These are phyloP conservation scores for Pseudomyrmex cubaensis DNA, from an alignment of 1,140 invertebrate species.

Conservation along the genomic window DNA sequence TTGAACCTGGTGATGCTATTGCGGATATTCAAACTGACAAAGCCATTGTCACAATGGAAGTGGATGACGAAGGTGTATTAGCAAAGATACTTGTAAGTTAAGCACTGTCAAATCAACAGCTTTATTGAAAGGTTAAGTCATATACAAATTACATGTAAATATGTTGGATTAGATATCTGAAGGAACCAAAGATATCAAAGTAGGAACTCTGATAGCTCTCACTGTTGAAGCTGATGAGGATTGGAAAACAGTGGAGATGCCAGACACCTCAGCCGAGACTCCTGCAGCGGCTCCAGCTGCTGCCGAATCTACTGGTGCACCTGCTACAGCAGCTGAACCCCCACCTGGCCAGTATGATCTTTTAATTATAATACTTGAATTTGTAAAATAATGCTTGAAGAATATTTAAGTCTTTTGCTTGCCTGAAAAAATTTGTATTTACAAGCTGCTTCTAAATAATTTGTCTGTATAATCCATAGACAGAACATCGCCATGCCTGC, in stretches of 20 bases:
- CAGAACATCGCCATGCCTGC: constrained; percentile 90
- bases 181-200: constrained; percentile 87
- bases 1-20: constrained; percentile 93
- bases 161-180: constrained; percentile 83
- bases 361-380: not conserved
- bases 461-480: constrained; percentile 66
- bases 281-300: constrained; percentile 26
- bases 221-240: constrained; percentile 90
- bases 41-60: constrained; percentile 99
- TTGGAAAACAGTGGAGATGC: constrained; percentile 85
- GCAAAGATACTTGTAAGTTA: constrained; percentile 92
- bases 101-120: not conserved
- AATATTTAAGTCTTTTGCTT: not conserved
- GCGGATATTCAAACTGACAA: constrained; percentile 99
- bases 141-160: not conserved
- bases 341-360: constrained; percentile 79
- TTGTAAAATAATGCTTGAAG: not conserved
- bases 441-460: not conserved
- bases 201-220: constrained; percentile 88
- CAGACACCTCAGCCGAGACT: constrained; percentile 62
- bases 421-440: not conserved
- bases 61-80: constrained; percentile 97
- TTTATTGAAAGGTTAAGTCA: not conserved
- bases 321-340: constrained; percentile 49
- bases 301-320: not conserved